Percentiles rank a stretch among this genome's conserved stretches.
phyloP scores from a whole-genome alignment of 35 echinoderm and acorn worm species.

The Nesometra sesokonis region DNA sequence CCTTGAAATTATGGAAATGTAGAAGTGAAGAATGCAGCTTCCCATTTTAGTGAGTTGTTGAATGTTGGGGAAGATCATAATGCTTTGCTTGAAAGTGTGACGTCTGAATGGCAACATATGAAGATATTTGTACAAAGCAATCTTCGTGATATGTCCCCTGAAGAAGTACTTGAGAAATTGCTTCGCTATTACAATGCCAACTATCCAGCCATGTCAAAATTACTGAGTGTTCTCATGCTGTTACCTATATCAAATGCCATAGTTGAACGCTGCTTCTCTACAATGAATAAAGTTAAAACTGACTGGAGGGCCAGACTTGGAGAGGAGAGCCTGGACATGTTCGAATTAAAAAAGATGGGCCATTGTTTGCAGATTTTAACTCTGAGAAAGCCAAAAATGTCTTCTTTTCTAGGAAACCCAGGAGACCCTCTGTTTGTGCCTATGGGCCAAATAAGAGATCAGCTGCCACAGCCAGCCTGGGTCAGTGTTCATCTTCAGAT shows the following conservation, averaged over 20 bases:
- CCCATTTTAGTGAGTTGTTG: no score
- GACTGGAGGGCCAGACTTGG: conserved; percentile 24
- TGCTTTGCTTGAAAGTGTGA: no score
- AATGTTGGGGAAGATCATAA: no score
- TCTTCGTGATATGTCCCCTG: not conserved
- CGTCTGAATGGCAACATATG: no score
- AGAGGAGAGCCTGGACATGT: not conserved
- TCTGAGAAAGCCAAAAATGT: not conserved
- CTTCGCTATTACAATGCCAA: not conserved
- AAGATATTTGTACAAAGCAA: conserved; percentile 13
- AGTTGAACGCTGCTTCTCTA: conserved; percentile 28
- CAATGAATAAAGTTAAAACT: conserved; percentile 23
- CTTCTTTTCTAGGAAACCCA: conserved; percentile 5
- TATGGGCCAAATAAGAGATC: no score
- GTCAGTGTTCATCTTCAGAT: no score
- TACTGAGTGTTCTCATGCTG: conserved; percentile 4
- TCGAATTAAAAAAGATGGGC: conserved; percentile 27
- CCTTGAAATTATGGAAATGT: no score
- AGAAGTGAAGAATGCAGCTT: no score
- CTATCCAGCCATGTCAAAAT: conserved; percentile 6
- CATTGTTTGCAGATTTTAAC: conserved; percentile 14
- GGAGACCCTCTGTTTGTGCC: no score
- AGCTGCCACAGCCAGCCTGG: no score
- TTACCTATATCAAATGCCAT: conserved; percentile 42
- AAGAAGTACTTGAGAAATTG: not conserved